Percentiles rank a stretch among this genome's conserved stretches.
These are phyloP conservation scores for Crossaster papposus DNA, from an alignment of 53 echinoderm and acorn worm genomes.

Conservation along the genomic window DNA sequence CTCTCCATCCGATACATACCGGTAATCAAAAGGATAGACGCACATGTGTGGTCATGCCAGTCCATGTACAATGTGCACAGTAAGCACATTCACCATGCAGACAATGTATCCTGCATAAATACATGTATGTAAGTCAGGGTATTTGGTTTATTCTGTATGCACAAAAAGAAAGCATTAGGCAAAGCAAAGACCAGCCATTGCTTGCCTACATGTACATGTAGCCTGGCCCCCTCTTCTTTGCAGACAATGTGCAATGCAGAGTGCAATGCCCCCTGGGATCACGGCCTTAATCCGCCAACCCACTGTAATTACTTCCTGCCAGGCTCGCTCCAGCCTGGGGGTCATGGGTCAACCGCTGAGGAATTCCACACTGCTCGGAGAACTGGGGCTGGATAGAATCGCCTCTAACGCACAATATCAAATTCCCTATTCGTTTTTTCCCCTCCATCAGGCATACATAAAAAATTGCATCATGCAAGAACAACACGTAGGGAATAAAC, in stretches of 20 bases:
- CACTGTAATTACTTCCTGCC: slow-evolving; percentile 66
- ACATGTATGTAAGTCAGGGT: neutral
- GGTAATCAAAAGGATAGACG: too few species aligned
- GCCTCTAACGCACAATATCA: slow-evolving; percentile 61
- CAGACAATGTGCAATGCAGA: slow-evolving; percentile 59
- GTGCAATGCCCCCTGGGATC: slow-evolving; percentile 65
- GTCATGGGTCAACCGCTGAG: slow-evolving; percentile 45
- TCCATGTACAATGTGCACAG: neutral
- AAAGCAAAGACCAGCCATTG: neutral
- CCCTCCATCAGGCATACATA: neutral
- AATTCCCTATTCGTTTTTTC: slow-evolving; percentile 37
- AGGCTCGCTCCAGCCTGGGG: slow-evolving; percentile 44
- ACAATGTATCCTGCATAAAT: too few species aligned
- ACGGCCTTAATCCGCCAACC: slow-evolving; percentile 62
- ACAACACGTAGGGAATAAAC: neutral
- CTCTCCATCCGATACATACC: too few species aligned
- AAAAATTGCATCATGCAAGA: neutral
- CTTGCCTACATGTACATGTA: too few species aligned
- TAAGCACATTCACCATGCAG: neutral
- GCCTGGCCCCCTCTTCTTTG: neutral
- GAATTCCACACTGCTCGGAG: slow-evolving; percentile 40
- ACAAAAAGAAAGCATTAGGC: neutral
- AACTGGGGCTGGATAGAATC: neutral
- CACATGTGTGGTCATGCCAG: neutral
- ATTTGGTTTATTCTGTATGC: slow-evolving; percentile 6